These are phyloP conservation scores for Orgyia antiqua DNA, from an alignment of 2,888 invertebrate species.

Conservation along the genomic window DNA sequence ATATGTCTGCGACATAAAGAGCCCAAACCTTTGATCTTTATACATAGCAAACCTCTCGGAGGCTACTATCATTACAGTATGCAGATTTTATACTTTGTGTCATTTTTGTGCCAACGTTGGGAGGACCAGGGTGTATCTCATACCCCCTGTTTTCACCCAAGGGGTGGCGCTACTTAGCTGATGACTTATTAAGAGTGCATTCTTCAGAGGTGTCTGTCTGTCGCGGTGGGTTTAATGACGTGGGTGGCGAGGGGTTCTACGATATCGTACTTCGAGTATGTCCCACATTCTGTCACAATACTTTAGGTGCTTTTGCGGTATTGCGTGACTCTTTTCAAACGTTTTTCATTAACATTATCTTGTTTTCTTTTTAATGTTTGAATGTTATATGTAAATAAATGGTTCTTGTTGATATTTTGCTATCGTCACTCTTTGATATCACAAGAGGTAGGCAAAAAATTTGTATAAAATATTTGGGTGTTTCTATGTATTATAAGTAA, in stretches of 20 bases:
- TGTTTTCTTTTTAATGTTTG: too few relatives aligned
- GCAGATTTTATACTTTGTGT: constrained; percentile 73
- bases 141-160: constrained; percentile 13
- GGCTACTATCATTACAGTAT: constrained; percentile 69
- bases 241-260: constrained; percentile 42
- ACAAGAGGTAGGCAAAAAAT: too few relatives aligned
- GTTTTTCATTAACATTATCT: too few relatives aligned
- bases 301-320: constrained; percentile 18
- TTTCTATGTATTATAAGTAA: too few relatives aligned
- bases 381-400: too few relatives aligned
- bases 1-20: constrained; percentile 33
- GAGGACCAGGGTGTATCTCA: constrained; percentile 7
- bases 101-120: constrained; percentile 60
- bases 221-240: constrained; percentile 70
- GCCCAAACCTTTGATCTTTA: constrained; percentile 59
- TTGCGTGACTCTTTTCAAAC: constrained; percentile 4
- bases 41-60: constrained; percentile 56
- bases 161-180: constrained; percentile 68
- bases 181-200: constrained; percentile 78
- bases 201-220: constrained; percentile 76
- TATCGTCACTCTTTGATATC: constrained; percentile 22
- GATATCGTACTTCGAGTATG: constrained; percentile 55
- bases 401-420: too few relatives aligned
- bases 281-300: constrained; percentile 55
- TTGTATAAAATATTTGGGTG: too few relatives aligned